Conservation (phyloP, 2,888 invertebrate species). For the Lymantria monacha region DNA sequence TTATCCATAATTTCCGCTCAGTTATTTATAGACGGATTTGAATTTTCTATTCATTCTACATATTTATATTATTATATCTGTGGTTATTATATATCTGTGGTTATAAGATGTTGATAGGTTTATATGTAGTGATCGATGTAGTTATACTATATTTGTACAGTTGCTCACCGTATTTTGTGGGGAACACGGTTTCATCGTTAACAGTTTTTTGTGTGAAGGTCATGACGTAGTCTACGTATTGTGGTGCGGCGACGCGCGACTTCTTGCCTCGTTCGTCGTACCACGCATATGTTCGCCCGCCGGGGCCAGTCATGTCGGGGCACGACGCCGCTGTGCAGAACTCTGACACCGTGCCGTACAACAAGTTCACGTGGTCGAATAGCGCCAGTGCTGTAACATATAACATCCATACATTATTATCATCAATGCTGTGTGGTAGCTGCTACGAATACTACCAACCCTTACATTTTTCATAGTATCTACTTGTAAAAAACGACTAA, state of each 20-base stretch:
- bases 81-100: too few species aligned
- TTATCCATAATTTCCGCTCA: too few species aligned
- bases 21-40: too few species aligned
- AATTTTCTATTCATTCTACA: too few species aligned
- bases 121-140: too few species aligned
- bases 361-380: conserved; percentile 99
- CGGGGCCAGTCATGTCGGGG: conserved; percentile 98
- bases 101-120: too few species aligned
- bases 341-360: conserved; percentile 99
- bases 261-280: conserved; percentile 99
- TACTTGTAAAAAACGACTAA: too few species aligned
- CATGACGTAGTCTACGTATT: conserved; percentile 99
- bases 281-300: conserved; percentile 98
- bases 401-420: not conserved
- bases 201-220: conserved; percentile 98
- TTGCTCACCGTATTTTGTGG: conserved; percentile 96
- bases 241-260: conserved; percentile 97
- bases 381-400: conserved; percentile 92
- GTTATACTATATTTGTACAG: not conserved
- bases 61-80: too few species aligned
- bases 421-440: too few species aligned
- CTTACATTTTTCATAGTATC: too few species aligned
- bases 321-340: conserved; percentile 98
- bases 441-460: too few species aligned
- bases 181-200: conserved; percentile 98